phyloP scores from a whole-genome alignment of 2,888 invertebrate genomes.

The Morpho helenor region DNA sequence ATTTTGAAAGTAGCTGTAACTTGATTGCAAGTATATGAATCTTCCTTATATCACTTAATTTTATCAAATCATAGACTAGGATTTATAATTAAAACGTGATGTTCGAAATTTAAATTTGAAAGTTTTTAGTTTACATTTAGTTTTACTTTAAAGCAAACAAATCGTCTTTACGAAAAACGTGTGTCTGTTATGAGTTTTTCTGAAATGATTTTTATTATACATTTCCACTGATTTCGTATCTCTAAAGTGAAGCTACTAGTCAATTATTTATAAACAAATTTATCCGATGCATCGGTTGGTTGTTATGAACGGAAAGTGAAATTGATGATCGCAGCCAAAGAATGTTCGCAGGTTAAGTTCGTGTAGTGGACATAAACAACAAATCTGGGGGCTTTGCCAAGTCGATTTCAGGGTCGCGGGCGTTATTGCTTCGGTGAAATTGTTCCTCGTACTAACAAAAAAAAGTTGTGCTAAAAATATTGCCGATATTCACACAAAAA shows the following conservation, averaged over 20 bases:
- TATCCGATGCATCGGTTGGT: background rate
- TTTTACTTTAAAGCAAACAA: too few relatives aligned
- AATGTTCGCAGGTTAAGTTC: constrained; percentile 33
- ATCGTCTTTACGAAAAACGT: too few relatives aligned
- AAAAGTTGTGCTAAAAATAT: constrained; percentile 66
- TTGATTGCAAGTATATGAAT: background rate
- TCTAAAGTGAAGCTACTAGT: too few relatives aligned
- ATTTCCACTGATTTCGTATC: too few relatives aligned
- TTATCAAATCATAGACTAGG: too few relatives aligned
- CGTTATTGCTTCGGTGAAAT: constrained; percentile 63
- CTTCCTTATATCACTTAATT: too few relatives aligned
- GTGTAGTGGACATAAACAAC: constrained; percentile 50
- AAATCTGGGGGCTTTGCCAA: constrained; percentile 69
- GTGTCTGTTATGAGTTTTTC: too few relatives aligned
- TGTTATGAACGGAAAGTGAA: constrained; percentile 12
- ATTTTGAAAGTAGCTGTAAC: constrained; percentile 50
- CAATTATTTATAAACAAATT: too few relatives aligned
- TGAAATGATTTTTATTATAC: too few relatives aligned
- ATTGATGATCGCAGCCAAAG: constrained; percentile 17
- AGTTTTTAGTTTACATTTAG: too few relatives aligned
- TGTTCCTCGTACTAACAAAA: constrained; percentile 55
- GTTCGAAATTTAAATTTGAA: constrained; percentile 1
- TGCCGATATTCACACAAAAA: constrained; percentile 36
- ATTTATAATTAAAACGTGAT: too few relatives aligned
- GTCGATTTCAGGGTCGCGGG: constrained; percentile 68